A percentile compares a stretch with the other conserved stretches of the same genome.
These are phyloP conservation scores for Catharus ustulatus DNA, from an alignment of 2,797 vertebrate species.

Conservation along the genomic window DNA sequence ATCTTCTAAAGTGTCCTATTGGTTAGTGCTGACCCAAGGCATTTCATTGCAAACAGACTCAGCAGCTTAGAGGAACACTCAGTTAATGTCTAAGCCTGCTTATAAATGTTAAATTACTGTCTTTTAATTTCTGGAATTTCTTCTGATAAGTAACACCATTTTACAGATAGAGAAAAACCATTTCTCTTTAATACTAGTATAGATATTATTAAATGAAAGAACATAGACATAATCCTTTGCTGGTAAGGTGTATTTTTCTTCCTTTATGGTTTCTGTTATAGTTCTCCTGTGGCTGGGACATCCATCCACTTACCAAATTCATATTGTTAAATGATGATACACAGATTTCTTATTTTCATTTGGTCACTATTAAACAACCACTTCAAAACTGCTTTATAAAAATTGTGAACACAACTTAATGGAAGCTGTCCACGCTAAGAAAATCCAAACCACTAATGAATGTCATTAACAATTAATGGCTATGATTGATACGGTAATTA, in stretches of 20 bases:
- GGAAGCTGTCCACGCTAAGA: not conserved
- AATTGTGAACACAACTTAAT: not conserved
- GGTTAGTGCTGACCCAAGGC: not conserved
- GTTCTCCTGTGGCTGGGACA: not conserved
- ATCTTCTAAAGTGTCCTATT: not conserved
- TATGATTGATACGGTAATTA: not conserved
- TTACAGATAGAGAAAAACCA: not conserved
- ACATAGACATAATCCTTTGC: not conserved
- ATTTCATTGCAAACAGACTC: not conserved
- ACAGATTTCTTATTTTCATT: not conserved
- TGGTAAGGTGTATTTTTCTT: not conserved
- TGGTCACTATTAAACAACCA: not conserved
- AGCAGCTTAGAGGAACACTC: not conserved
- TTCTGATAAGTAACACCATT: not conserved
- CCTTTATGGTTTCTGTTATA: not conserved
- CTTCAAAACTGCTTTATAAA: not conserved
- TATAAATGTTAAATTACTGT: not conserved
- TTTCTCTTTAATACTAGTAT: not conserved
- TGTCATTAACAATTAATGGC: not conserved
- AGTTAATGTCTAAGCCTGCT: not conserved
- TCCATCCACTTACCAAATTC: not conserved
- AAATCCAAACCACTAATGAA: constrained; percentile 19
- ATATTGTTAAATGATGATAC: not conserved
- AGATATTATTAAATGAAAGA: not conserved
- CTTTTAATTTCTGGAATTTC: not conserved